A percentile compares a stretch with the other conserved stretches of the same genome.
phyloP scores from a whole-genome alignment of 2,113 vertebrate species.

The Scolopax mira region DNA sequence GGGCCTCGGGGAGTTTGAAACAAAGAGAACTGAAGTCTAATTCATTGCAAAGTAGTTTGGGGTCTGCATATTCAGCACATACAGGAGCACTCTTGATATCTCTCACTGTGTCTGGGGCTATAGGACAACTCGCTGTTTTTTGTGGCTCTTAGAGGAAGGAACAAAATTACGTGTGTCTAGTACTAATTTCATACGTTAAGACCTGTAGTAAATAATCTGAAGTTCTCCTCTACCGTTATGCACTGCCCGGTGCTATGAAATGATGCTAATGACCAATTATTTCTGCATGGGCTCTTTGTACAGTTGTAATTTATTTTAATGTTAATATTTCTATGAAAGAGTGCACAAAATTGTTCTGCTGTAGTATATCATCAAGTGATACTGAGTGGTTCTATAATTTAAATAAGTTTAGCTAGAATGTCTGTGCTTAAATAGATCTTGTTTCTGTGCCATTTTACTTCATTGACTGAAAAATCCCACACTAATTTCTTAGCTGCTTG shows the following conservation, averaged over 20 bases:
- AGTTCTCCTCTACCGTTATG: background rate
- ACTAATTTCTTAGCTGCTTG: constrained; percentile 32
- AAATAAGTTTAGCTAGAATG: background rate
- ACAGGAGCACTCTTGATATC: background rate
- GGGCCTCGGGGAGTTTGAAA: background rate
- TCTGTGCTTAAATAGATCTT: constrained; percentile 12
- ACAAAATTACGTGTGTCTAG: background rate
- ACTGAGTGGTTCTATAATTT: background rate
- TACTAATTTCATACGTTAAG: background rate
- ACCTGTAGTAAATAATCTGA: background rate
- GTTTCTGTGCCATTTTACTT: constrained; percentile 31
- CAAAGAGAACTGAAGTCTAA: background rate
- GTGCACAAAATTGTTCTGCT: background rate
- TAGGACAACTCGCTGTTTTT: background rate
- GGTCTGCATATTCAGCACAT: background rate
- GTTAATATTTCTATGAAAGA: constrained; percentile 16
- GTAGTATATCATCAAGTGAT: background rate
- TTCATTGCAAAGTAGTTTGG: background rate
- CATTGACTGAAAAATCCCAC: constrained; percentile 30
- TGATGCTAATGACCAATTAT: background rate
- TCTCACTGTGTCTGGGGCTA: background rate
- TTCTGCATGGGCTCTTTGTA: background rate
- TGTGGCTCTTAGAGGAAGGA: background rate
- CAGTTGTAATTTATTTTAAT: background rate
- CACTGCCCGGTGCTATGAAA: background rate